phyloP scores from a whole-genome alignment of 2,888 invertebrate genomes.

The Escarpia spicata region DNA sequence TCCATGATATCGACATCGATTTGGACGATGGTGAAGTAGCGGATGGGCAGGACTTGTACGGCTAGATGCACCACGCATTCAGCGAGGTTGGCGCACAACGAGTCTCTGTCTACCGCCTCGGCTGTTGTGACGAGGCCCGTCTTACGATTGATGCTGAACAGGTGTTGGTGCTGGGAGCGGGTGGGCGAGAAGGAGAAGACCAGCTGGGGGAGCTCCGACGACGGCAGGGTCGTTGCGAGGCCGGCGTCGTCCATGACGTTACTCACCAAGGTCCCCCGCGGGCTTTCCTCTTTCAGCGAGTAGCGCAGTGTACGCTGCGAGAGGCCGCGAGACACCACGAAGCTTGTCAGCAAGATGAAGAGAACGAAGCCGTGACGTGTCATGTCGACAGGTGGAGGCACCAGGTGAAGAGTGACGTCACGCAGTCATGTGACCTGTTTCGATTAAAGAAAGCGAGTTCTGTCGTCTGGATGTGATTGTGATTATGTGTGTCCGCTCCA shows the following conservation, averaged over 20 bases:
- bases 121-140: slow-evolving; percentile 33
- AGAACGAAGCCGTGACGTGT: neutral
- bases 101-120: slow-evolving; percentile 34
- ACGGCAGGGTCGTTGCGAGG: slow-evolving; percentile 22
- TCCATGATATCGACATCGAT: slow-evolving; percentile 32
- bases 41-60: slow-evolving; percentile 28
- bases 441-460: neutral
- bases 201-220: neutral
- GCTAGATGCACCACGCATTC: slow-evolving; percentile 30
- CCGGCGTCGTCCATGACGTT: slow-evolving; percentile 29
- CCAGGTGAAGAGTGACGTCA: neutral
- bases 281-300: slow-evolving; percentile 34
- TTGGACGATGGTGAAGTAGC: slow-evolving; percentile 31
- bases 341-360: neutral
- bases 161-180: neutral
- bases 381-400: neutral
- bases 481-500: neutral
- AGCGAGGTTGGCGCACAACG: slow-evolving; percentile 30
- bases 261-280: slow-evolving; percentile 33
- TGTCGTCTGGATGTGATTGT: neutral
- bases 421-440: neutral
- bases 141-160: slow-evolving; percentile 32
- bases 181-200: slow-evolving; percentile 28
- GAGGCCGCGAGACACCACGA: neutral
- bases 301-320: slow-evolving; percentile 20